Evolutionary conservation across 2,888 invertebrate species (phyloP).

Genomic region (Lottia gigantea): DNA sequence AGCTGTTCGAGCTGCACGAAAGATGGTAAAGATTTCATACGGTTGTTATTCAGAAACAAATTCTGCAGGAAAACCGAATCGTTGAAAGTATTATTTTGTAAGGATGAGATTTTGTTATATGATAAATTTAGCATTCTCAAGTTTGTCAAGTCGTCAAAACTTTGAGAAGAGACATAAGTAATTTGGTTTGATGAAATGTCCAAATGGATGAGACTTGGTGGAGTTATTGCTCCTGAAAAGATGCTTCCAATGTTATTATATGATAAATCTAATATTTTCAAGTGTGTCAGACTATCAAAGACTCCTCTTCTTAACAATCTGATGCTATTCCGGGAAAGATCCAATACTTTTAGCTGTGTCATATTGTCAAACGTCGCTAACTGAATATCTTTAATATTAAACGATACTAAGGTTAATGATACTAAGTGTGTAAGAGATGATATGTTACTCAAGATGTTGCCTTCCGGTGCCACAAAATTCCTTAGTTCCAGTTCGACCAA

Average conservation of each 20-base stretch:
- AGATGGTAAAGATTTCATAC: conserved; percentile 30
- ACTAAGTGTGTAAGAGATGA: background rate
- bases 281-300: conserved; percentile 19
- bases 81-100: conserved; percentile 31
- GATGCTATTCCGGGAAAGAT: conserved; percentile 25
- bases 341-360: conserved; percentile 15
- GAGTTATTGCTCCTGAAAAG: conserved; percentile 15
- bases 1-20: conserved; percentile 37
- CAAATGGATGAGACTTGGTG: conserved; percentile 22
- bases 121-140: conserved; percentile 33
- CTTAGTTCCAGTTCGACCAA: background rate
- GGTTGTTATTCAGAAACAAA: conserved; percentile 36
- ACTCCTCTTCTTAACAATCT: conserved; percentile 17
- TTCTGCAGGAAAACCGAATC: conserved; percentile 31
- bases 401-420: background rate
- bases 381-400: background rate
- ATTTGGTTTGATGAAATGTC: conserved; percentile 12
- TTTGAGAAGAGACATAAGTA: background rate
- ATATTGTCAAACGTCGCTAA: background rate
- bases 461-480: background rate
- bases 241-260: conserved; percentile 18
- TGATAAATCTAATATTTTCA: conserved; percentile 23
- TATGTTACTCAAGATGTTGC: background rate
- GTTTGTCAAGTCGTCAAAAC: background rate
- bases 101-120: conserved; percentile 31